Evolutionary conservation across 35 echinoderm and acorn worm species (phyloP).

Genomic region (Patiria miniata): DNA sequence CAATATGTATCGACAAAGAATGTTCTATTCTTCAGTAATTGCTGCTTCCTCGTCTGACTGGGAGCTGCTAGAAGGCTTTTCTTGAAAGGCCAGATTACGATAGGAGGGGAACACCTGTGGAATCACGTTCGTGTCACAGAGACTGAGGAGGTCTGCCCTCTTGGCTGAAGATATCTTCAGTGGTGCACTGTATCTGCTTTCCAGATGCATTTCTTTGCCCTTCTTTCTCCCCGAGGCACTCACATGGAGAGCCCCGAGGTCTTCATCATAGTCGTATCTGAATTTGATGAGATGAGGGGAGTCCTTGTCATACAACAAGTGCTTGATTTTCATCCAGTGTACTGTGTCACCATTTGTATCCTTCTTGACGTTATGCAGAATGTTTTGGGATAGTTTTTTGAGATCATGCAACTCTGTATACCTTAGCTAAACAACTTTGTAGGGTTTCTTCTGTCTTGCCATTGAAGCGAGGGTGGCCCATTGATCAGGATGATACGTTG

Average conservation of each 20-base stretch:
- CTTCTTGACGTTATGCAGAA: slow-evolving; percentile 31
- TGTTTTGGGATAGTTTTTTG: slow-evolving; percentile 24
- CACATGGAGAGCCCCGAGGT: slow-evolving; percentile 14
- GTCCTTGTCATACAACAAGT: slow-evolving; percentile 40
- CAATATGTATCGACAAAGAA: no score
- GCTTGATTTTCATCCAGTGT: neutral
- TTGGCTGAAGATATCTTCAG: slow-evolving; percentile 21
- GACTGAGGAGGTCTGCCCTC: slow-evolving; percentile 28
- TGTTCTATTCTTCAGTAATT: neutral
- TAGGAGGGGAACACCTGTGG: slow-evolving; percentile 10
- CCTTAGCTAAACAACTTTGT: slow-evolving; percentile 20
- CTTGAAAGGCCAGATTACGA: no score
- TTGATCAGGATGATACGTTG: slow-evolving; percentile 35
- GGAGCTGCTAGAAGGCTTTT: neutral
- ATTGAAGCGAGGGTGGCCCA: slow-evolving; percentile 21
- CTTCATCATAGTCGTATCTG: slow-evolving; percentile 30
- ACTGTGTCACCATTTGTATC: slow-evolving; percentile 33
- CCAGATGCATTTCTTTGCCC: neutral
- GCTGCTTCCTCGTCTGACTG: neutral
- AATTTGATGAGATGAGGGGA: slow-evolving; percentile 22
- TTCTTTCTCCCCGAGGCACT: slow-evolving; percentile 11
- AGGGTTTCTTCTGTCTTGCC: slow-evolving; percentile 23
- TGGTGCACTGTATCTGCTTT: neutral
- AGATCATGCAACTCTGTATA: slow-evolving; percentile 40
- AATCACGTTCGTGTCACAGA: slow-evolving; percentile 40